Percentiles rank a stretch among this genome's conserved stretches.
phyloP scores from a whole-genome alignment of 2,113 vertebrate species.

The Nothobranchius kuhntae region DNA sequence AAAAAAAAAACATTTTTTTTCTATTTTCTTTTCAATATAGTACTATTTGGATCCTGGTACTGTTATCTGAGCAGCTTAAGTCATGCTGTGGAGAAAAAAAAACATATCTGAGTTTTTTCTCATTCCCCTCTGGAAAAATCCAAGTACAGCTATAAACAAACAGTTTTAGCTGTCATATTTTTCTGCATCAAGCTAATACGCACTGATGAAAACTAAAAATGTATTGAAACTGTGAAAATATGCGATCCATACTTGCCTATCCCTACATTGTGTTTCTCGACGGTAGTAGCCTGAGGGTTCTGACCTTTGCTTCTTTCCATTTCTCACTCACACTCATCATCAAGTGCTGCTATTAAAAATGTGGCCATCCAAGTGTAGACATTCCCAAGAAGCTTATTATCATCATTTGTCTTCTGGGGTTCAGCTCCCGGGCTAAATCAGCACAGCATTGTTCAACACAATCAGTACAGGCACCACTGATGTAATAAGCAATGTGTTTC shows the following conservation, averaged over 20 bases:
- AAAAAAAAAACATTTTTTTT: too few relatives aligned
- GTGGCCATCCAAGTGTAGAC: neutral
- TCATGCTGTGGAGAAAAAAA: too few relatives aligned
- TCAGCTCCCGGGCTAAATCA: conserved; percentile 36
- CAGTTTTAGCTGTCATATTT: neutral
- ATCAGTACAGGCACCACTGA: neutral
- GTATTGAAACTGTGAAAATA: neutral
- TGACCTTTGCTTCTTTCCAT: conserved; percentile 16
- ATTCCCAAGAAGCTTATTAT: conserved; percentile 5
- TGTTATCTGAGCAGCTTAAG: too few relatives aligned
- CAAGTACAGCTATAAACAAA: neutral
- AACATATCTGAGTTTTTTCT: neutral
- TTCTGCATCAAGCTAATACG: neutral
- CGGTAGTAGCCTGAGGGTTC: neutral
- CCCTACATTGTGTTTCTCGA: neutral
- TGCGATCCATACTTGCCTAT: neutral
- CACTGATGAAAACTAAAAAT: neutral
- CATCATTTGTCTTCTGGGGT: conserved; percentile 21
- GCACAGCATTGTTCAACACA: conserved; percentile 2
- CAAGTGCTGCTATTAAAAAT: neutral
- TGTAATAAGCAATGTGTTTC: conserved; percentile 28
- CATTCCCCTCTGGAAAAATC: neutral
- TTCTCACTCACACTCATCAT: conserved; percentile 8
- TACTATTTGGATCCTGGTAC: too few relatives aligned
- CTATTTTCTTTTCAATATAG: too few relatives aligned